Percentiles rank a stretch among this genome's conserved stretches.
phyloP scores from a whole-genome alignment of 2,113 vertebrate genomes.

The Camarhynchus parvulus region DNA sequence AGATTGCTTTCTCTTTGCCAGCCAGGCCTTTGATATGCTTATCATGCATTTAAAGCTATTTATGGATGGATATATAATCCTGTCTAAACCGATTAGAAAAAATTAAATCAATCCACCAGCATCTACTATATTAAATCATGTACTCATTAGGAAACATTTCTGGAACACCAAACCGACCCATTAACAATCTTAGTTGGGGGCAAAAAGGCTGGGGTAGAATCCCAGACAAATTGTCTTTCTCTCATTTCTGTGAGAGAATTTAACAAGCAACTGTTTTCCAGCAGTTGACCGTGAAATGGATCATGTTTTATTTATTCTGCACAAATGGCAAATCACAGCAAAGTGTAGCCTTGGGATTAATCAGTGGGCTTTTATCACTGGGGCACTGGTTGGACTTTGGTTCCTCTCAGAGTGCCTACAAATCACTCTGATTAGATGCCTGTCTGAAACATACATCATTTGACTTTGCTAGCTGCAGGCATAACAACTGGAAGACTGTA shows the following conservation, averaged over 20 bases:
- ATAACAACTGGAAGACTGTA: not conserved
- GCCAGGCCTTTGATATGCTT: not conserved
- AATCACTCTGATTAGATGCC: not conserved
- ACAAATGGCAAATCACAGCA: not conserved
- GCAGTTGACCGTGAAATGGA: not conserved
- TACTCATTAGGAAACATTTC: not conserved
- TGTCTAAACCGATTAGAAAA: conserved; percentile 7
- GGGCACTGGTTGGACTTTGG: not conserved
- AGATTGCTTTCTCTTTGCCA: conserved; percentile 31
- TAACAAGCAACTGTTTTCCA: not conserved
- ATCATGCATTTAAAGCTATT: conserved; percentile 31
- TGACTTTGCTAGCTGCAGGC: not conserved
- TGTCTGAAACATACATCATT: not conserved
- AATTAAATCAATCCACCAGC: not conserved
- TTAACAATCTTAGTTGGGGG: not conserved
- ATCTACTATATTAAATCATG: not conserved
- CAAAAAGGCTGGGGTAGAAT: not conserved
- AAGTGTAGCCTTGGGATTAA: conserved; percentile 21
- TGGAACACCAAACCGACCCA: not conserved
- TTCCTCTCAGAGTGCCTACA: conserved; percentile 8
- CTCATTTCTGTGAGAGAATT: not conserved
- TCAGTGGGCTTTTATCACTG: conserved; percentile 23
- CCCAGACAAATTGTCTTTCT: not conserved
- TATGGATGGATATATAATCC: conserved; percentile 23
- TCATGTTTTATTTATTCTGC: conserved; percentile 49